Evolutionary conservation across 2,888 invertebrate species (phyloP).

Genomic region (Cynaeus angustus): DNA sequence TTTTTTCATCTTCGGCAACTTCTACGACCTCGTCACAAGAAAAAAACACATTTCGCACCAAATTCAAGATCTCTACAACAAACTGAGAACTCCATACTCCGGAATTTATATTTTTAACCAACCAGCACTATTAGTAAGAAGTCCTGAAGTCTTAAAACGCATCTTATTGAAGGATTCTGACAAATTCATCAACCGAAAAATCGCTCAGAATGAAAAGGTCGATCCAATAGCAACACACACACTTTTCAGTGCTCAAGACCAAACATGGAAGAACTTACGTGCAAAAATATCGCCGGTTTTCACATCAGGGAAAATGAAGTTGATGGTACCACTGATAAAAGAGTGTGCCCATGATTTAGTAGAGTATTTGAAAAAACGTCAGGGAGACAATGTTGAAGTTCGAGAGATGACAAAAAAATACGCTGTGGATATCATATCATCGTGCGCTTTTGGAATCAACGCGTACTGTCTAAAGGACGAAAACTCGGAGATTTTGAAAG

Average conservation of each 20-base stretch:
- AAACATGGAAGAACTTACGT: constrained; percentile 73
- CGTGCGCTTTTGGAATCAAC: constrained; percentile 69
- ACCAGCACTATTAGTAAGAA: constrained; percentile 70
- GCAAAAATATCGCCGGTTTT: constrained; percentile 73
- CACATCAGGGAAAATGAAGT: constrained; percentile 73
- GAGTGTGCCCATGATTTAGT: constrained; percentile 66
- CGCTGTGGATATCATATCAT: constrained; percentile 66
- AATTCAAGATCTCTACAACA: constrained; percentile 54
- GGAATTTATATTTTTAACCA: constrained; percentile 72
- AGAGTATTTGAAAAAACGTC: constrained; percentile 51
- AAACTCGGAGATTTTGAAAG: constrained; percentile 62
- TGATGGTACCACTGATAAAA: constrained; percentile 72
- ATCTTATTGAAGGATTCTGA: constrained; percentile 71
- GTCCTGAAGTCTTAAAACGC: constrained; percentile 70
- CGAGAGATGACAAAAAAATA: constrained; percentile 42
- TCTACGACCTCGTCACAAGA: constrained; percentile 20
- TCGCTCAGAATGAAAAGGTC: constrained; percentile 68
- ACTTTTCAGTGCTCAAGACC: constrained; percentile 70
- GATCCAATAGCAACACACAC: constrained; percentile 69
- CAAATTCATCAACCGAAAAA: constrained; percentile 70
- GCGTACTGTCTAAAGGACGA: constrained; percentile 64
- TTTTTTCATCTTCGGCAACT: constrained; percentile 36
- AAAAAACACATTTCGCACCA: constrained; percentile 33
- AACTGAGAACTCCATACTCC: constrained; percentile 61
- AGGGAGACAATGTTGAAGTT: constrained; percentile 37